Base-by-base conservation (phyloP, 2,888 invertebrate species). In the Epistrophe grossulariae region DNA sequence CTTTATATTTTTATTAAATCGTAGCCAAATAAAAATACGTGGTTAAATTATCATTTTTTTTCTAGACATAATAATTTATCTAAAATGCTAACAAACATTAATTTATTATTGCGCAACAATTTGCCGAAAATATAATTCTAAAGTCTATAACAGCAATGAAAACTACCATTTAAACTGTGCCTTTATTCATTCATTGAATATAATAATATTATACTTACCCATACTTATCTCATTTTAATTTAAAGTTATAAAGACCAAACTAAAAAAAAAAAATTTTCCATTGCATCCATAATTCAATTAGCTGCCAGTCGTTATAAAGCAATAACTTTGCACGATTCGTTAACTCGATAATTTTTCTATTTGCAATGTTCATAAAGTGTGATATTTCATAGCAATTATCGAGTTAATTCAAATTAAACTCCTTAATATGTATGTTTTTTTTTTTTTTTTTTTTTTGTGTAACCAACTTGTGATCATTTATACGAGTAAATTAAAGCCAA, bases 331-430 rank as follows among this genome's bases (percentile, higher is more conserved):
- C 78, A 50, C 82, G 66, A 59, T 66, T 31, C 24, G 78, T 50
- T 82, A 78, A 72, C 66, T 78, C 55, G 48, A 79, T 83, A 73
- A 74, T 73, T 74, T 72, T 52, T 70, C 70, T 70, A 73, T 74
- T 84, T 68, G 64, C 66, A 40, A 45, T 68, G 45, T 70, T 70
- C 70, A 70, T 43, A 70, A 43, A 48, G 76, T 84, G 81, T 84
- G 72, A 84, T 76, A 80, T 77, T 40, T 45, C 24, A 13, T 19
- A 19, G 15, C 72, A 64, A 80, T 77, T 84, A 77, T 76, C 84
- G 76, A 70, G 64, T 76, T 76, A 76, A 55, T 70, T 52, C 66
- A 50, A 80, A 71, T 59, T 72, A 15, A 80, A 40, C 76, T 79
- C 74, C 4, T 52, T 17, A 38, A 68, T 52, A 15, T 11, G 19